These are phyloP conservation scores for Sternarchorhynchus goeldii DNA, from an alignment of 2,797 vertebrate genomes.

Conservation along the genomic window DNA sequence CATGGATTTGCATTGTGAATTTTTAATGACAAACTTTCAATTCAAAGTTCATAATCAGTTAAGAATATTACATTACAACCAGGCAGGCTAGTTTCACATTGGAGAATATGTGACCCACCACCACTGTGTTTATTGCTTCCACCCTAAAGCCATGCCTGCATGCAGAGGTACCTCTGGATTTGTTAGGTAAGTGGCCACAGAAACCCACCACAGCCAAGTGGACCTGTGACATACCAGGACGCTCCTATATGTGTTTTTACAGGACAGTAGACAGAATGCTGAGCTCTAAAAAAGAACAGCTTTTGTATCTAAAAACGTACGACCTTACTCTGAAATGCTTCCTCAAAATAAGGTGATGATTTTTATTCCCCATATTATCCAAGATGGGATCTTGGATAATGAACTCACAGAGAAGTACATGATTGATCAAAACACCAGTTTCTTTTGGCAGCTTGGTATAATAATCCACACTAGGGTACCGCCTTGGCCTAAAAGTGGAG, in stretches of 20 bases:
- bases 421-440: conserved; percentile 23
- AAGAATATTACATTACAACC: conserved; percentile 8
- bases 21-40: conserved; percentile 49
- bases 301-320: conserved; percentile 3
- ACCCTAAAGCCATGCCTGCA: conserved; percentile 25
- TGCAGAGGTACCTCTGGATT: conserved; percentile 59
- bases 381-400: conserved; percentile 4
- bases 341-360: not conserved
- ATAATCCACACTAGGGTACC: conserved; percentile 1
- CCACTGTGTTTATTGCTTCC: conserved; percentile 26
- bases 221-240: conserved; percentile 44
- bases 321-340: not conserved
- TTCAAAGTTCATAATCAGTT: conserved; percentile 15
- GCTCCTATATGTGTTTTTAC: conserved; percentile 40
- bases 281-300: conserved; percentile 11
- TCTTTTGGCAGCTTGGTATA: not conserved
- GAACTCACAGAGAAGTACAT: conserved; percentile 21
- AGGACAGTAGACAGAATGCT: conserved; percentile 16
- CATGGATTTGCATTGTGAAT: conserved; percentile 54
- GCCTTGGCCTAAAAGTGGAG: not conserved
- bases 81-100: conserved; percentile 22
- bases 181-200: conserved; percentile 61
- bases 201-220: conserved; percentile 53
- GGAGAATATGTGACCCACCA: conserved; percentile 17
- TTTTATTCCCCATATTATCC: not conserved